Conservation (phyloP, 2,113 vertebrate species). For the Ictidomys tridecemlineatus region DNA sequence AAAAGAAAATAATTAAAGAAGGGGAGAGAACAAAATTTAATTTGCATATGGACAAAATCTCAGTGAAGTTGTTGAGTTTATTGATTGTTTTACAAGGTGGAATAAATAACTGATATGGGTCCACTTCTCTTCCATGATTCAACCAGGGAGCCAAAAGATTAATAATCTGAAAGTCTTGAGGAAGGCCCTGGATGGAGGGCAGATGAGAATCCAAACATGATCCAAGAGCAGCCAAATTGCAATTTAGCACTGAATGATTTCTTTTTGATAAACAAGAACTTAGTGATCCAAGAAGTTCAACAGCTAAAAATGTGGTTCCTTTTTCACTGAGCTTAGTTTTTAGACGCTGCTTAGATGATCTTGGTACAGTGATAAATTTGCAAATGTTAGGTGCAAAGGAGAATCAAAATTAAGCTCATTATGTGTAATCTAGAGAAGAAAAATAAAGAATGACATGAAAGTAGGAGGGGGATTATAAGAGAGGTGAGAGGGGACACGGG, state of each 20-base stretch:
- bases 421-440: not conserved
- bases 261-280: not conserved
- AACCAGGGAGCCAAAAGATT: not conserved
- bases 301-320: not conserved
- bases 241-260: not conserved
- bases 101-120: not conserved
- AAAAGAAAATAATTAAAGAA: constrained; percentile 53
- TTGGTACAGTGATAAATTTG: not conserved
- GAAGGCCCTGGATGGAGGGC: not conserved
- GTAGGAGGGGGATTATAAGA: not conserved
- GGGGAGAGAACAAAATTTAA: not conserved
- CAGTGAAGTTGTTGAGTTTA: constrained; percentile 51
- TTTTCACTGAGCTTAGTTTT: not conserved
- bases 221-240: not conserved
- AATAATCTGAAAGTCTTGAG: not conserved
- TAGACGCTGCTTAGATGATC: not conserved
- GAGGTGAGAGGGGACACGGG: not conserved
- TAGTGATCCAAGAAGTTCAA: not conserved
- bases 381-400: not conserved
- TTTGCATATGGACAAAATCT: constrained; percentile 19
- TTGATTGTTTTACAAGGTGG: constrained; percentile 19
- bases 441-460: not conserved
- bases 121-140: not conserved
- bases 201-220: not conserved
- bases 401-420: not conserved